These are phyloP conservation scores for Turdus rufiventris DNA, from an alignment of 2,113 vertebrate species.

Conservation along the genomic window DNA sequence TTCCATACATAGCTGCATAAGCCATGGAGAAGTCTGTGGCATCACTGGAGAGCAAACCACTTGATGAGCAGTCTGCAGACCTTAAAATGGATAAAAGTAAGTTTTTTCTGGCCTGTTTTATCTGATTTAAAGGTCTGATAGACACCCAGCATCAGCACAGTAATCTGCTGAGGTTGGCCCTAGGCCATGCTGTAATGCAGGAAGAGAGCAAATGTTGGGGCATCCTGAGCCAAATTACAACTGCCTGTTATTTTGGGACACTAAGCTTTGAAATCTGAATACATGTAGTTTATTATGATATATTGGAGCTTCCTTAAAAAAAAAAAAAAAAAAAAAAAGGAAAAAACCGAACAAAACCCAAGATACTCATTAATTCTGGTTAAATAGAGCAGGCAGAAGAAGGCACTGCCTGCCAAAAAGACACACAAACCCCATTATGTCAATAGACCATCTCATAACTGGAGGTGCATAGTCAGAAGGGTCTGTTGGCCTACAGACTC, in stretches of 20 bases:
- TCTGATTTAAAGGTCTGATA: constrained; percentile 50
- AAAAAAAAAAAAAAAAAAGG: no score
- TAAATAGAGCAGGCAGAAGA: background rate
- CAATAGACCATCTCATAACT: background rate
- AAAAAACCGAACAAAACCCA: background rate
- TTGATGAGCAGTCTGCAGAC: background rate
- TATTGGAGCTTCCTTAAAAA: background rate
- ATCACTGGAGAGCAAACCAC: constrained; percentile 29
- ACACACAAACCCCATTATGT: background rate
- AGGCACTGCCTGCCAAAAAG: constrained; percentile 8
- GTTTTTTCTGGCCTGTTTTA: constrained; percentile 31
- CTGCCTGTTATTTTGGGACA: constrained; percentile 14
- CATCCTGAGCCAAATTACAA: constrained; percentile 29
- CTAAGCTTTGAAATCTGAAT: constrained; percentile 44
- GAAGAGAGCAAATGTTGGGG: background rate
- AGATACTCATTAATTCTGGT: background rate
- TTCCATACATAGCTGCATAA: background rate
- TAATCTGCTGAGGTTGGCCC: constrained; percentile 37
- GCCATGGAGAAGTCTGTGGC: constrained; percentile 22
- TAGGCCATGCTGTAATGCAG: background rate
- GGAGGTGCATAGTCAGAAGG: background rate
- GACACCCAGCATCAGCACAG: background rate
- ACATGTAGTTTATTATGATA: constrained; percentile 16
- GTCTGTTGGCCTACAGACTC: background rate
- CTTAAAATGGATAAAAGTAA: constrained; percentile 25